Evolutionary conservation across 1,140 invertebrate species (phyloP).

Genomic region (Vanessa atalanta): DNA sequence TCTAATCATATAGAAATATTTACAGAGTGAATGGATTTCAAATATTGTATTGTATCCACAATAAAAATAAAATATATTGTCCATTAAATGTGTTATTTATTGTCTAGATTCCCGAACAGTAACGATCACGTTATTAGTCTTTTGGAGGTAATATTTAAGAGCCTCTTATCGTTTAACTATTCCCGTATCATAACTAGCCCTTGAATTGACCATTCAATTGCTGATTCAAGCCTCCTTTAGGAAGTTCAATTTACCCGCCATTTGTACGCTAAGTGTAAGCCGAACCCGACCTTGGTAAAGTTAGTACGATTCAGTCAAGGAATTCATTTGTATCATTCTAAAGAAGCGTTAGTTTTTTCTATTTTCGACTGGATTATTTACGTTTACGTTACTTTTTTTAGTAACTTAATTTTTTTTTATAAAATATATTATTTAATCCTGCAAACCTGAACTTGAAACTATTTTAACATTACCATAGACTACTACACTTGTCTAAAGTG

Average conservation of each 20-base stretch:
- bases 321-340: neutral
- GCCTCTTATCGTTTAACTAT: slow-evolving; percentile 27
- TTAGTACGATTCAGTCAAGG: slow-evolving; percentile 20
- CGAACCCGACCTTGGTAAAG: slow-evolving; percentile 19
- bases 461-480: no score
- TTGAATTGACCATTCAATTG: slow-evolving; percentile 29
- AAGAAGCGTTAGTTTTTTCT: no score
- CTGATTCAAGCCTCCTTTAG: slow-evolving; percentile 26
- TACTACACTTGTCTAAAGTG: no score
- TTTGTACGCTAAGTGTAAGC: slow-evolving; percentile 28
- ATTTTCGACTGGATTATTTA: no score
- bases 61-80: no score
- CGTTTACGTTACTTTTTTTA: no score
- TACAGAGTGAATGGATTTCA: slow-evolving; percentile 6
- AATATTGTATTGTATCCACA: no score
- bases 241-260: slow-evolving; percentile 26
- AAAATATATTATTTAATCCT: no score
- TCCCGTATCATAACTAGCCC: slow-evolving; percentile 26
- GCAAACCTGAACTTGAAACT: no score
- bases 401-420: no score
- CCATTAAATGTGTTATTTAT: no score
- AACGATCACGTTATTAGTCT: slow-evolving; percentile 20
- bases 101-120: neutral
- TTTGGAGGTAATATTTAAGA: slow-evolving; percentile 20
- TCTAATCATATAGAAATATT: slow-evolving; percentile 27